Evolutionary conservation across 2,797 vertebrate genomes (phyloP), one percentile per base, ranked within the genome.

Genomic region (Spinus olivaceus): DNA sequence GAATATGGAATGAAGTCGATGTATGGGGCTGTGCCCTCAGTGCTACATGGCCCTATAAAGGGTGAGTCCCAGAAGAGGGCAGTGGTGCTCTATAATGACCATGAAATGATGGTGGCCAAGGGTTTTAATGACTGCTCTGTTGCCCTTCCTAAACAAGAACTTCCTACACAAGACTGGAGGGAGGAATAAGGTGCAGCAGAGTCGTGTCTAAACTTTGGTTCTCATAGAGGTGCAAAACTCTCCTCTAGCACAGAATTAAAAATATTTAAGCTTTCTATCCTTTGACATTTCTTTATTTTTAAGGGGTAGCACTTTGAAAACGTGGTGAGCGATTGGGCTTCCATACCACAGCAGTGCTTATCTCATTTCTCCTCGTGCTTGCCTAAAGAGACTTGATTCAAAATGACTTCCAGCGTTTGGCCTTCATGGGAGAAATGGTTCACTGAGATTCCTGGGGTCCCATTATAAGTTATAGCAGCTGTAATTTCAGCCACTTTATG

Each of bases 401-500:
- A 81, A 89, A 61, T 0, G 3, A 88, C 50, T 93, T 86, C 23
- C 32, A 65, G 57, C 0, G 0, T 59, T 95, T 85, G 90, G 88
- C 53, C 87, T 95, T 87, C 57, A 53, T 11, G 8, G 74, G 19
- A 82, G 79, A 87, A 94, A 85, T 35, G 46, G 78, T 89, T 82
- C 84, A 88, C 86, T 90, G 90, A 81, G 81, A 88, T 73, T 88
- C 73, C 74, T 82, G 53, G 71, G 65, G 57, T 83, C n/a, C 51
- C 59, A 54, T 66, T 94, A 81, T 90, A 97, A 96, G 91, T 92
- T 96, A 92, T 46, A 85, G 90, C 96, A 96, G 93, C 93, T 95
- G 50, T 94, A 96, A 96, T 93, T 88, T 95, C 90, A 96, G 94
- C 79, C 94, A 92, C 77, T 97, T 95, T 96, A 97, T 93, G 93